phyloP scores from a whole-genome alignment of 2,113 vertebrate genomes.

The Forbesichthys papilliferus region DNA sequence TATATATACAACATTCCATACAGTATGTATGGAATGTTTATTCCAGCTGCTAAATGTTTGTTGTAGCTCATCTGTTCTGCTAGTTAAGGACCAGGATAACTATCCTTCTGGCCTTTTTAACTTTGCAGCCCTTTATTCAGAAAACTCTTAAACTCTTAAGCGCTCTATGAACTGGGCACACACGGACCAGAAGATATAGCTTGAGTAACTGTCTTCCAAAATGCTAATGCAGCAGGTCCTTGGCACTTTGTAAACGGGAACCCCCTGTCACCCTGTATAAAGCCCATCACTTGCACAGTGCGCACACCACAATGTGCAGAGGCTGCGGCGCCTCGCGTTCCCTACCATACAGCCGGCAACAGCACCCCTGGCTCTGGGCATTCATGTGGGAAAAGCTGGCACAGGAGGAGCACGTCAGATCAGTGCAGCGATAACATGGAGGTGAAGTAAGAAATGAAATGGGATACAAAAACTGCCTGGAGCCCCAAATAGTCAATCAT shows the following conservation, averaged over 20 bases:
- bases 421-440: no score
- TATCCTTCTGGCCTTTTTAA: conserved; percentile 7
- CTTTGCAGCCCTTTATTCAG: background rate
- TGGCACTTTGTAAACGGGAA: conserved; percentile 64
- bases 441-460: no score
- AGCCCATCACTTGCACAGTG: conserved; percentile 38
- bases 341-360: no score
- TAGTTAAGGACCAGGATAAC: background rate
- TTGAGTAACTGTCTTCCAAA: conserved; percentile 70
- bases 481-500: no score
- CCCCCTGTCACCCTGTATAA: conserved; percentile 43
- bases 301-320: background rate
- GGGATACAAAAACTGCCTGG: no score
- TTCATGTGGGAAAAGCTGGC: no score
- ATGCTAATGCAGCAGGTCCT: conserved; percentile 69
- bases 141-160: conserved; percentile 34
- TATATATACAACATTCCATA: no score
- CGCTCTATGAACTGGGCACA: conserved; percentile 58
- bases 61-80: background rate
- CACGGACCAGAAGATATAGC: conserved; percentile 67
- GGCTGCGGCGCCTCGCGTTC: no score
- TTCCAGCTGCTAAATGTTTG: conserved; percentile 6
- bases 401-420: no score
- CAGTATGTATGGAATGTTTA: conserved; percentile 19
- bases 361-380: no score